Conservation (phyloP, 2,888 invertebrate genomes). For the Dione vanillae region DNA sequence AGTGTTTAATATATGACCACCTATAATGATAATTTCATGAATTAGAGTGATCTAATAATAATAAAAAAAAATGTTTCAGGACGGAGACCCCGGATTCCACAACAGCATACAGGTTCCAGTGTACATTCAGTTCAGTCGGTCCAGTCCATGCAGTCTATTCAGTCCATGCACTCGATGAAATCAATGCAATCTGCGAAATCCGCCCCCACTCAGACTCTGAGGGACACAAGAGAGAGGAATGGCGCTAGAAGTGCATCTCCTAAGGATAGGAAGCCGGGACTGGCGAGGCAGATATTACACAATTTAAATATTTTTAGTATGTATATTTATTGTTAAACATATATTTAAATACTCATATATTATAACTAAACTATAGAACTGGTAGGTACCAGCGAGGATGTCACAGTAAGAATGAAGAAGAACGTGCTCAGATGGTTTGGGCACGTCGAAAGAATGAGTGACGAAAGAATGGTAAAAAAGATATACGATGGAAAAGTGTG, state of each 20-base stretch:
- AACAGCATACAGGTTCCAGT: slow-evolving; percentile 78
- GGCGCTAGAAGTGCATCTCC: slow-evolving; percentile 69
- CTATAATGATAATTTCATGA: no score
- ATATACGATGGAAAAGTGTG: no score
- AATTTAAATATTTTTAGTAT: slow-evolving; percentile 92
- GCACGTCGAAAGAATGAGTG: no score
- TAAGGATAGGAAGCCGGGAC: slow-evolving; percentile 71
- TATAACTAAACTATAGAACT: no score
- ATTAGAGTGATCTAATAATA: not conserved
- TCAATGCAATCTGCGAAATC: slow-evolving; percentile 45
- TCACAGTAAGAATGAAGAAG: no score
- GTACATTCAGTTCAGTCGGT: slow-evolving; percentile 66
- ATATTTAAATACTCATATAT: no score
- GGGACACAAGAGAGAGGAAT: slow-evolving; percentile 42
- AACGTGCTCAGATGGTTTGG: no score
- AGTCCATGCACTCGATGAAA: slow-evolving; percentile 47
- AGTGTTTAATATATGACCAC: no score
- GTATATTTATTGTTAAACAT: slow-evolving; percentile 46
- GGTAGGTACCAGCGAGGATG: no score
- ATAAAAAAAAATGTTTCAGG: slow-evolving; percentile 47
- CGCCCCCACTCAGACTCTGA: slow-evolving; percentile 39
- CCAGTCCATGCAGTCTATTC: slow-evolving; percentile 47
- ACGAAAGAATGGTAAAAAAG: no score
- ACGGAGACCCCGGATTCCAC: slow-evolving; percentile 68
- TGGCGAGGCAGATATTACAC: slow-evolving; percentile 91